Base-by-base conservation (phyloP, 1,140 invertebrate species). In the Mercenaria mercenaria region DNA sequence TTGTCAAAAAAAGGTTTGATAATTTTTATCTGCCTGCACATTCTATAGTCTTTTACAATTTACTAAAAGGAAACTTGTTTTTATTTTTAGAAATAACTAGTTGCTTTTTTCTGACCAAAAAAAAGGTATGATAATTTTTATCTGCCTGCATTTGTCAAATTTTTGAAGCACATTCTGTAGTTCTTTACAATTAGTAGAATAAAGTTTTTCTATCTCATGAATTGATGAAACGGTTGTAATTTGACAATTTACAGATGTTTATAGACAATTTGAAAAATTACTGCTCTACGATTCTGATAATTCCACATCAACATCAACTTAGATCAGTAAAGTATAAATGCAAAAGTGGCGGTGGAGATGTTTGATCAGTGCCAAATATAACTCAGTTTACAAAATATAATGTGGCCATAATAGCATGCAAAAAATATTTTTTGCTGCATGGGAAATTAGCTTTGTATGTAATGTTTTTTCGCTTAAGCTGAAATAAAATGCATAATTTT, bases 221-320 rank as follows among this genome's bases (percentile, higher is more conserved):
- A n/a, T n/a, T n/a, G n/a, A n/a, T n/a, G n/a, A n/a, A n/a, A n/a
- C n/a, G n/a, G n/a, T n/a, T 72, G 2, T 74, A 74, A 39, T 72
- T 72, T 72, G 67, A 72, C 15, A 37, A 72, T 72, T 72, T 72
- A n/a, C 81, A 83, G 81, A 83, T 67, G 32, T 83, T 64, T 69
- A 67, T 64, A 69, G 39, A 64, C 64, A 64, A 20, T 83, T 83
- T 43, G 81, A 83, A 83, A 83, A 69, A 23, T 43, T 83, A 69
- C 81, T 83, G 20, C 81, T 41, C 39, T 83, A 83, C 69, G 81
- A 83, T 47, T 67, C 61, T 47, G 59, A 69, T 50, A 83, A 8
- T 34, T 52, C 76, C 13, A 41, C 76, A 1, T 59, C 76, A 18
- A 41, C 76, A 1, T 59, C 76, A 18, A 34, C 76, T 8, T 79